Conservation (phyloP, 2,113 vertebrate species). For the Struthidea cinerea region DNA sequence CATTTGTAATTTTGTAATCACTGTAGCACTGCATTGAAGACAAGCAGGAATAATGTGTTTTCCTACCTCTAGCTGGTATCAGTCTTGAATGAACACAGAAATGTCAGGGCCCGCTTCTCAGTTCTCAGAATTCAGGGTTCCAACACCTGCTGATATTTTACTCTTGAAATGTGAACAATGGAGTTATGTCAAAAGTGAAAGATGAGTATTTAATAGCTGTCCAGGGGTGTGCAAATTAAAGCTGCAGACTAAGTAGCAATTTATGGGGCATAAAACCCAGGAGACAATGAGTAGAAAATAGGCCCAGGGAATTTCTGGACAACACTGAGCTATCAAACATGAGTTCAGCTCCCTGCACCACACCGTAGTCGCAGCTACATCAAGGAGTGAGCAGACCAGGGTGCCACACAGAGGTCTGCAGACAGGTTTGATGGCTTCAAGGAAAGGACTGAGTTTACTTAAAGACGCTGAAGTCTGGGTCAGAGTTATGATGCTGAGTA, state of each 20-base stretch:
- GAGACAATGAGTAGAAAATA: not conserved
- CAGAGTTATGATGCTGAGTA: not conserved
- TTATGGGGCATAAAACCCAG: not conserved
- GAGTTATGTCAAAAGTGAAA: not conserved
- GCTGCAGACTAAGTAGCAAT: not conserved
- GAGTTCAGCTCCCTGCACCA: rapidly evolving
- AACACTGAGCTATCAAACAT: not conserved
- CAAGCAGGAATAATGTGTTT: not conserved
- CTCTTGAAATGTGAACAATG: not conserved
- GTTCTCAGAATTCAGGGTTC: no score
- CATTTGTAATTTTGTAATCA: not conserved
- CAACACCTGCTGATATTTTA: not conserved
- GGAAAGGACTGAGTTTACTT: not conserved
- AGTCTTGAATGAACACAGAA: not conserved
- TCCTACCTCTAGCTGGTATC: not conserved
- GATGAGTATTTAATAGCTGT: not conserved
- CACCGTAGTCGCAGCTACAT: not conserved
- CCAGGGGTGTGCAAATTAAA: conserved; percentile 1
- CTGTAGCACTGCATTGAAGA: not conserved
- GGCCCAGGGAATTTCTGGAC: not conserved
- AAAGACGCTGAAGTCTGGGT: not conserved
- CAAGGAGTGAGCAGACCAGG: not conserved
- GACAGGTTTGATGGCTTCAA: not conserved
- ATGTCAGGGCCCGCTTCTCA: not conserved
- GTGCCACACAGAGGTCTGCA: not conserved